Evolutionary conservation across 2,797 vertebrate species (phyloP).

Genomic region (Neosilurus mollespiculum): DNA sequence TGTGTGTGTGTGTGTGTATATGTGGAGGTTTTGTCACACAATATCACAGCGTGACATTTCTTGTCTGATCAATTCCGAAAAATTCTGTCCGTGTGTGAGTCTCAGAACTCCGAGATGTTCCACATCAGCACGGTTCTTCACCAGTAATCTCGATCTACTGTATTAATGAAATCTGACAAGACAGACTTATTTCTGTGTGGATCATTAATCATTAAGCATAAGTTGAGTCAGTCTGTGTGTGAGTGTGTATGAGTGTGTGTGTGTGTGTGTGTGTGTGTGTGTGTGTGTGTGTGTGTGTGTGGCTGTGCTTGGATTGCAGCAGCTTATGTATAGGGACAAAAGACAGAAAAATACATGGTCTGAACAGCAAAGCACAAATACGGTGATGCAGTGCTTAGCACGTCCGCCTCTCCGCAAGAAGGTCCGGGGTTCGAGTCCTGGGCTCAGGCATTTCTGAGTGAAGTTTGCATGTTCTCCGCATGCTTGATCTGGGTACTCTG

Average conservation of each 20-base stretch:
- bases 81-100: background rate
- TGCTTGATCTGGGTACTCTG: too few relatives aligned
- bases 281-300: too few relatives aligned
- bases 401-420: too few relatives aligned
- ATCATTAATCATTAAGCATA: constrained; percentile 1
- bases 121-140: constrained; percentile 4
- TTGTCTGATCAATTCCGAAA: background rate
- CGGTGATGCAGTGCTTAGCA: too few relatives aligned
- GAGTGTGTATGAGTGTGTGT: background rate
- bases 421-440: too few relatives aligned
- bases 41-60: constrained; percentile 7
- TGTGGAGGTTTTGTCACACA: background rate
- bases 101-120: background rate
- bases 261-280: too few relatives aligned
- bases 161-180: constrained; percentile 9
- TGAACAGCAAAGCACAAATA: background rate
- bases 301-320: background rate
- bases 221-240: background rate
- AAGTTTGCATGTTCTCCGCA: too few relatives aligned
- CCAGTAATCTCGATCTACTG: background rate
- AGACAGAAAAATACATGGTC: background rate
- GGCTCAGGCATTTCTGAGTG: too few relatives aligned
- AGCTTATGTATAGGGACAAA: background rate
- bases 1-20: background rate
- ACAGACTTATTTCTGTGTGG: background rate